Base-by-base conservation (phyloP, 2,113 vertebrate genomes). In the Gadus chalcogrammus region DNA sequence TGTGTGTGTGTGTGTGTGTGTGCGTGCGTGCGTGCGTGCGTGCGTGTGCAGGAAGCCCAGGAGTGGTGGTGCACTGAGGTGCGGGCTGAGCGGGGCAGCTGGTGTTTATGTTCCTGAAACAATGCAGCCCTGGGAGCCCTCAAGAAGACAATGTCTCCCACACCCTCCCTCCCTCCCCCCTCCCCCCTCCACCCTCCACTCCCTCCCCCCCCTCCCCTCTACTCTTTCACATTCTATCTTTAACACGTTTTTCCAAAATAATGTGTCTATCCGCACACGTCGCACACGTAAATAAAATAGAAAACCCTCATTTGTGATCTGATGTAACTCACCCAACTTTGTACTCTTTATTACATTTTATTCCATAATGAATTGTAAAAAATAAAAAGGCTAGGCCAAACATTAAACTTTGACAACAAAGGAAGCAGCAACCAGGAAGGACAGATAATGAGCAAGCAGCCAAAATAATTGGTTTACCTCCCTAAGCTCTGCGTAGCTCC, bases 51-150 rank as follows among this genome's bases (percentile, higher is more conserved):
- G 91, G 89, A 92, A 91, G 75, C 79, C 73, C 71, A 77, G 88
- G 84, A 77, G 81, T 78, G 84, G 88, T 12, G 58, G 77, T 74
- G 82, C 81, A 83, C 78, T 13, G 35, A 71, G 76, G 83, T 88
- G 78, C 75, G 31, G 31, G 42, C 42, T 48, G 42, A 82, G 63
- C 71, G 68, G 56, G 75, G 81, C 87, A 91, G 88, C 89, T 89
- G 87, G 65, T 92, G 91, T 93, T 93, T 93, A 89, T 78, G 75
- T 85, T 91, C 60, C 76, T 68, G 74, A 80, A 91, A 92, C 89
- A 93, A 92, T 91, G 87, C 86, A 84, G 73, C 61, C 70, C 61
- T 77, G 76, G 68, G 79, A 86, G 72, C 55, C 68, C 35, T 69
- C 22, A 66, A n/a, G 42, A 15, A 42, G 22, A 69, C 28, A 48